A percentile compares a stretch with the other conserved stretches of the same genome.
Conservation (phyloP, 2,797 vertebrate genomes). For the Gallinago stenura region DNA sequence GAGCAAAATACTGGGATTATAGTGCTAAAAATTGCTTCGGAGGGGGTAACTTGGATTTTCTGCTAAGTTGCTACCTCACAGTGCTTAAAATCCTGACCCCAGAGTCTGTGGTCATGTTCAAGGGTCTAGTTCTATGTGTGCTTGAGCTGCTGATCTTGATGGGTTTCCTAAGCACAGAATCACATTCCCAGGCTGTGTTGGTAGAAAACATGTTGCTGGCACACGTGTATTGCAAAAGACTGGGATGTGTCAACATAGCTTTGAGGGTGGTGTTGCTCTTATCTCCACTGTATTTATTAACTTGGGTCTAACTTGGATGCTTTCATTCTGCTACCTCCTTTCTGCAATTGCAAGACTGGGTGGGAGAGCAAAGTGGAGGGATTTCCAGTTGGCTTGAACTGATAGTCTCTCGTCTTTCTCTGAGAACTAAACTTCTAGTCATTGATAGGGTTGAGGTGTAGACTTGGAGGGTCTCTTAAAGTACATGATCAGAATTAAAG, state of each 20-base stretch:
- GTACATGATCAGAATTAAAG: not conserved
- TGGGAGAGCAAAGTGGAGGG: not conserved
- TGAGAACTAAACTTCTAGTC: not conserved
- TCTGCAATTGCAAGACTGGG: not conserved
- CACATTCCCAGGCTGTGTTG: not conserved
- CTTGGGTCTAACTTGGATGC: not conserved
- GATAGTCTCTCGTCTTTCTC: not conserved
- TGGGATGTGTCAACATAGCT: not conserved
- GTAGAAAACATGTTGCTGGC: slow-evolving; percentile 26
- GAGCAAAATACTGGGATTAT: slow-evolving; percentile 31
- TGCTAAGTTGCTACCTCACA: not conserved
- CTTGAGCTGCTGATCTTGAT: not conserved
- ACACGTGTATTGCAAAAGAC: slow-evolving; percentile 36
- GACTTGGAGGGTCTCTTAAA: not conserved
- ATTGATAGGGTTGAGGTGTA: not conserved
- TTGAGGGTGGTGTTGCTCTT: not conserved
- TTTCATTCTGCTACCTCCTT: not conserved
- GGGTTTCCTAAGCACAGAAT: not conserved
- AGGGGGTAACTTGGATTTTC: slow-evolving; percentile 13
- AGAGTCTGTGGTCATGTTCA: not conserved
- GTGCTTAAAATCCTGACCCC: slow-evolving; percentile 32
- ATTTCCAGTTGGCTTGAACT: not conserved
- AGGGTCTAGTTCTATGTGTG: not conserved
- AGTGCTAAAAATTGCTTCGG: slow-evolving; percentile 52
- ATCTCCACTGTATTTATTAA: slow-evolving; percentile 38